Evolutionary conservation across 2,113 vertebrate species (phyloP).

Genomic region (Crotalus tigris): DNA sequence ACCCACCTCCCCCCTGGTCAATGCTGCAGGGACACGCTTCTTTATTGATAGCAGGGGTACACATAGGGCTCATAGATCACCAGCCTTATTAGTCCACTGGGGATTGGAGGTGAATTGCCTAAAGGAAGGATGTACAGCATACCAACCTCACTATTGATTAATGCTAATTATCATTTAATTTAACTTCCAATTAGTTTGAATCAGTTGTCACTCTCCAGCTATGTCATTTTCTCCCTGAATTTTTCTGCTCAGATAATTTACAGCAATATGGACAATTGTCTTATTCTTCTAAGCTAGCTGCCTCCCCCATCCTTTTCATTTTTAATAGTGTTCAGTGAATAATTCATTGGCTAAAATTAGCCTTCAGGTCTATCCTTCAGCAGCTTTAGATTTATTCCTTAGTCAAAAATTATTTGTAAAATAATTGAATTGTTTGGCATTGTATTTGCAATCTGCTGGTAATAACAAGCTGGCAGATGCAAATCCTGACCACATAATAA

Average conservation of each 20-base stretch:
- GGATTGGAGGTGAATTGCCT: constrained; percentile 62
- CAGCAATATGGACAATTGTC: constrained; percentile 45
- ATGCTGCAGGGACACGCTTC: constrained; percentile 45
- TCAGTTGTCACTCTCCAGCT: constrained; percentile 58
- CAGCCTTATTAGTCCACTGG: constrained; percentile 55
- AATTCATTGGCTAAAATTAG: constrained; percentile 51
- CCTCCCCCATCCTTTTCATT: constrained; percentile 32
- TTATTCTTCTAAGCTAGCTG: constrained; percentile 46
- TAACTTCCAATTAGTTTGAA: constrained; percentile 67
- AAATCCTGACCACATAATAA: background rate
- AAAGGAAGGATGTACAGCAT: constrained; percentile 40
- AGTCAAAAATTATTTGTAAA: constrained; percentile 37
- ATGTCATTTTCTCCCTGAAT: constrained; percentile 26
- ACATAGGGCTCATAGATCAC: constrained; percentile 47
- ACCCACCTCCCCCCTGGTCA: constrained; percentile 25
- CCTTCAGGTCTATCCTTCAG: constrained; percentile 30
- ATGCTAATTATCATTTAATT: constrained; percentile 68
- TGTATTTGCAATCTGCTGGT: background rate
- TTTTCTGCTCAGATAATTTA: constrained; percentile 19
- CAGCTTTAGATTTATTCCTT: constrained; percentile 25
- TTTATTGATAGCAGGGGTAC: constrained; percentile 49
- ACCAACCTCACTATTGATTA: constrained; percentile 63
- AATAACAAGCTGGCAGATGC: background rate
- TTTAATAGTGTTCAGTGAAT: constrained; percentile 42
- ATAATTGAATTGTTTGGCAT: constrained; percentile 9